Evolutionary conservation across 2,113 vertebrate species (phyloP).

Genomic region (Puffinus mauretanicus): DNA sequence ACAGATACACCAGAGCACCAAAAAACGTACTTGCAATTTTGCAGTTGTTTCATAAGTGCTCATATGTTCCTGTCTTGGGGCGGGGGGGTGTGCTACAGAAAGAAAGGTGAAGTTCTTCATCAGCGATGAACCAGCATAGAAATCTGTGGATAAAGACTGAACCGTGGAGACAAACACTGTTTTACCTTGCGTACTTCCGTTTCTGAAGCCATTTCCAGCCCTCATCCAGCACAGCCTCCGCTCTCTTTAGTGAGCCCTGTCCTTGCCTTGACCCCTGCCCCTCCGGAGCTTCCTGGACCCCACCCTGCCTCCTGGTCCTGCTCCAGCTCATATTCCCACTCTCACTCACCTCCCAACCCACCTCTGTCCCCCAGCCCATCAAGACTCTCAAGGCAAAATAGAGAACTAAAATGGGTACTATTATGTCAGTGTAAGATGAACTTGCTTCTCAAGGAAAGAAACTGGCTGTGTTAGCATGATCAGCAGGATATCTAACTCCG

Average conservation of each 20-base stretch:
- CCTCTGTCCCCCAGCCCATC: background rate
- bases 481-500: background rate
- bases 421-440: background rate
- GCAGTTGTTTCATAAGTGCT: background rate
- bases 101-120: background rate
- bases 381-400: background rate
- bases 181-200: background rate
- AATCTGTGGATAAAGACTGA: background rate
- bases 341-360: background rate
- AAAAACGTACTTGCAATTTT: background rate
- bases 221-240: rapidly evolving
- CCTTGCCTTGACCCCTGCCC: background rate
- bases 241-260: background rate
- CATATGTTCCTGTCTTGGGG: background rate
- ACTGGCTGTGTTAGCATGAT: background rate
- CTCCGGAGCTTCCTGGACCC: background rate
- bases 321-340: background rate
- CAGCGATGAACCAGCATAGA: background rate
- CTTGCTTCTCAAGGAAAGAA: background rate
- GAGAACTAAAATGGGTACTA: background rate
- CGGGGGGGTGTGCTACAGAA: rapidly evolving
- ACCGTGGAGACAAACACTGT: background rate
- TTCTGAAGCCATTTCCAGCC: background rate
- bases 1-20: background rate
- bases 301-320: background rate